Base-by-base conservation (phyloP, 2,888 invertebrate species). In the Dione vanillae region DNA sequence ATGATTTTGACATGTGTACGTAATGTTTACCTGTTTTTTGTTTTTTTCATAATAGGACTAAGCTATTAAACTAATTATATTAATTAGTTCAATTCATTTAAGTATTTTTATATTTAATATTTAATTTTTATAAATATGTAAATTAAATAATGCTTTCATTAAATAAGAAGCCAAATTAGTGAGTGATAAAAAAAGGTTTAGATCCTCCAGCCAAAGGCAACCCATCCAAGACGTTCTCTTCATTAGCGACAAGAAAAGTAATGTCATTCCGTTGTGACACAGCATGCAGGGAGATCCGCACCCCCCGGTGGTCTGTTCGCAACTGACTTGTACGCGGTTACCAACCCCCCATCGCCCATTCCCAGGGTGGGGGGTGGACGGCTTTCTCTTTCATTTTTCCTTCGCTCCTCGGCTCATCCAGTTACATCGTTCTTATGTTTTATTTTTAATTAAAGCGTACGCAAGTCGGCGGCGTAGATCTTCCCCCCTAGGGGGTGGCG, bases 371-470 rank as follows among this genome's bases (percentile, higher is more conserved):
- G 88, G 85, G 90, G 86, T 82, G 90, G 91, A 83, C 91, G 90
- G 90, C 92, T 93, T 92, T 93, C 93, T 93, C 93, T 93, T 93
- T 92, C 93, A 93, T 93, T 93, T 93, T 93, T 93, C 93, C 92
- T 93, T 91, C 92, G 89, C 92, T 92, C 92, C 91, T 92, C 91
- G 88, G 92, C 93, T 93, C 93, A 93, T 93, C 93, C 93, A 93
- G 93, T 93, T 93, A 93, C 93, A 93, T 92, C 92, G 92, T 93
- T 93, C 93, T 93, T 93, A 93, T 93, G 93, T 93, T 93, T 93
- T 93, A 93, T 93, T 93, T 93, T 93, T 93, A 93, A 93, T 93
- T 93, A 93, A 93, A 93, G 92, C 93, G 92, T 93, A 93, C 93
- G 93, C 93, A 93, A 93, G 92, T 92, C 90, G 92, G 85, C 90